phyloP scores from a whole-genome alignment of 2,113 vertebrate genomes.

The Psephotus haematonotus region DNA sequence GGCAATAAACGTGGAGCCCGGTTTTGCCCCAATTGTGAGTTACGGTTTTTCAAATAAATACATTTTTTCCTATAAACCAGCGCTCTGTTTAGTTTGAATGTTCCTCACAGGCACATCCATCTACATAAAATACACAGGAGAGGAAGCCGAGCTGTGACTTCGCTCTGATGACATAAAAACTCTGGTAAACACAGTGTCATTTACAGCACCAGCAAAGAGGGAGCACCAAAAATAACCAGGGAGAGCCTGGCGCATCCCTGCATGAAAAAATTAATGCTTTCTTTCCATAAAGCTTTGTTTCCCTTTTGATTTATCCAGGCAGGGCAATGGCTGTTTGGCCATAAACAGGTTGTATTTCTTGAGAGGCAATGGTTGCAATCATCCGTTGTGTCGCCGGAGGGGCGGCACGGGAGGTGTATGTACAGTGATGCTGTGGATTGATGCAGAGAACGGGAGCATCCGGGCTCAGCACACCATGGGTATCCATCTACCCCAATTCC shows the following conservation, averaged over 20 bases:
- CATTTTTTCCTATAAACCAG: constrained; percentile 78
- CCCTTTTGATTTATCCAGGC: constrained; percentile 66
- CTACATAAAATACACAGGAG: constrained; percentile 75
- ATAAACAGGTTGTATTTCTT: constrained; percentile 68
- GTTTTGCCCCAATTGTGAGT: constrained; percentile 79
- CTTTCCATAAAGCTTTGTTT: constrained; percentile 73
- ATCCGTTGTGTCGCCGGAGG: background rate
- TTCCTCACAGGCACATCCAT: constrained; percentile 74
- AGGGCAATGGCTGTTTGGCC: constrained; percentile 48
- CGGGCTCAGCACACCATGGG: background rate
- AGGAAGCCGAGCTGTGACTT: constrained; percentile 77
- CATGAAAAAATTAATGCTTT: constrained; percentile 76
- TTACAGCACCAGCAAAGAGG: constrained; percentile 52
- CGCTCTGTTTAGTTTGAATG: constrained; percentile 75
- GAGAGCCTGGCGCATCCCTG: constrained; percentile 41
- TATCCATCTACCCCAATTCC: background rate
- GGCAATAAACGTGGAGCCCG: constrained; percentile 74
- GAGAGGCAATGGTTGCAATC: background rate
- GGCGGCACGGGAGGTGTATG: background rate
- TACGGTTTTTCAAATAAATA: constrained; percentile 83
- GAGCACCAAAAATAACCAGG: constrained; percentile 53
- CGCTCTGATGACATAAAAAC: constrained; percentile 80
- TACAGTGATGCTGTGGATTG: background rate
- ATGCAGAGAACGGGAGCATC: background rate
- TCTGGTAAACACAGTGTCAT: constrained; percentile 80